These are phyloP conservation scores for Anisognathus igniventris DNA, from an alignment of 2,797 vertebrate species.

Conservation along the genomic window DNA sequence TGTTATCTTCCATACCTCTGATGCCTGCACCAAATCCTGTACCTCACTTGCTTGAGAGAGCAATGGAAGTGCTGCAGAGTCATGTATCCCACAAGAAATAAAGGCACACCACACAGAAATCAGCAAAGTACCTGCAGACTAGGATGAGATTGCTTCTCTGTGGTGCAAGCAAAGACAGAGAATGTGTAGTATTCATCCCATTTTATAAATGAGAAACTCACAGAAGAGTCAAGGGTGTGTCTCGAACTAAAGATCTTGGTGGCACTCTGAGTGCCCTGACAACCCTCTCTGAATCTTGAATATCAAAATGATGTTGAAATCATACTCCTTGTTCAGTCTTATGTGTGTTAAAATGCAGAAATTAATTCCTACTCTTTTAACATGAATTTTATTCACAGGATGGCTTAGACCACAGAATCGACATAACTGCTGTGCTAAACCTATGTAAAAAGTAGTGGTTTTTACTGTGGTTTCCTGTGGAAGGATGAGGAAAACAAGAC, in stretches of 20 bases:
- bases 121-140: neutral
- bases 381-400: neutral
- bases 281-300: neutral
- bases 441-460: neutral
- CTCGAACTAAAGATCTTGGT: neutral
- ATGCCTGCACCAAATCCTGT: neutral
- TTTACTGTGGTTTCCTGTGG: neutral
- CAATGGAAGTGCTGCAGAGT: neutral
- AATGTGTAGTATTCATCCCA: neutral
- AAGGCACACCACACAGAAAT: rapidly evolving
- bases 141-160: neutral
- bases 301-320: neutral
- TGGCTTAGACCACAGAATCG: neutral
- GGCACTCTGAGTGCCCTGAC: neutral
- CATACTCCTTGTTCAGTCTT: neutral
- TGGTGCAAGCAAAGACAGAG: neutral
- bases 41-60: neutral
- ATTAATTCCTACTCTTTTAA: neutral
- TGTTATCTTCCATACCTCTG: neutral
- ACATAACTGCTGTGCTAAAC: neutral
- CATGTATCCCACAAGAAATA: neutral
- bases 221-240: neutral
- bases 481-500: neutral
- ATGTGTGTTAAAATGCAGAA: neutral
- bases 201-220: neutral